Conservation (phyloP, 1,140 invertebrate species). For the Drosophila persimilis region DNA sequence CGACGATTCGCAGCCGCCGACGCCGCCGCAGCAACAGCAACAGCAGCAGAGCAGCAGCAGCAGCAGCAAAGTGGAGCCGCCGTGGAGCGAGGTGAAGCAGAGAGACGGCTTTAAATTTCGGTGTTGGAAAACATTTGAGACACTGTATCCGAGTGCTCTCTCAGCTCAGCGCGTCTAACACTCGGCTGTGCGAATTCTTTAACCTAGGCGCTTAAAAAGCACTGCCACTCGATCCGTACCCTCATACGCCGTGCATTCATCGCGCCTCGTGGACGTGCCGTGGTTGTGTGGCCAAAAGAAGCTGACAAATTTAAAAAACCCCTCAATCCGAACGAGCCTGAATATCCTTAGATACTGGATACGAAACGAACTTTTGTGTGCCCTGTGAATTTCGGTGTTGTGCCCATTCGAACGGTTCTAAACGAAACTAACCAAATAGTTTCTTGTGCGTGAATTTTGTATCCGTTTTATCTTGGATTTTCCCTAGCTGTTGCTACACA, state of each 20-base stretch:
- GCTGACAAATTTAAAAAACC: not conserved
- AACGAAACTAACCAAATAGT: constrained; percentile 17
- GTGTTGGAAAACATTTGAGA: constrained; percentile 50
- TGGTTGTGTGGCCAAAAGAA: constrained; percentile 41
- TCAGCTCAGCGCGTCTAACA: constrained; percentile 48
- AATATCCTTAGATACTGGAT: constrained; percentile 53
- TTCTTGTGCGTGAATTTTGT: constrained; percentile 14
- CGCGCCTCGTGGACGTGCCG: constrained; percentile 72
- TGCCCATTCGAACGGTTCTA: constrained; percentile 4
- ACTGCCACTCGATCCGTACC: constrained; percentile 59
- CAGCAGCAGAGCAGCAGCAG: not conserved
- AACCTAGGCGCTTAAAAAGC: constrained; percentile 77
- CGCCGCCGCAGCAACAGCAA: too few relatives aligned
- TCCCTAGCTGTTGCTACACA: constrained; percentile 18
- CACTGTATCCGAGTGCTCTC: constrained; percentile 52
- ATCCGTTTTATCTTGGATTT: constrained; percentile 21
- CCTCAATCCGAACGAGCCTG: not conserved
- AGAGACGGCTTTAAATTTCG: constrained; percentile 64
- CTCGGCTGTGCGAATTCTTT: constrained; percentile 68
- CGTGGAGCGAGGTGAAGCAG: constrained; percentile 5
- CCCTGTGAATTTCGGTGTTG: constrained; percentile 25
- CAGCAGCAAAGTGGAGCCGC: constrained; percentile 1
- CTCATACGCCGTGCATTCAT: constrained; percentile 77
- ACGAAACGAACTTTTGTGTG: constrained; percentile 54
- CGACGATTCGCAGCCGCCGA: constrained; percentile 14